phyloP scores from a whole-genome alignment of 1,140 invertebrate genomes.

The Drosophila sp. region DNA sequence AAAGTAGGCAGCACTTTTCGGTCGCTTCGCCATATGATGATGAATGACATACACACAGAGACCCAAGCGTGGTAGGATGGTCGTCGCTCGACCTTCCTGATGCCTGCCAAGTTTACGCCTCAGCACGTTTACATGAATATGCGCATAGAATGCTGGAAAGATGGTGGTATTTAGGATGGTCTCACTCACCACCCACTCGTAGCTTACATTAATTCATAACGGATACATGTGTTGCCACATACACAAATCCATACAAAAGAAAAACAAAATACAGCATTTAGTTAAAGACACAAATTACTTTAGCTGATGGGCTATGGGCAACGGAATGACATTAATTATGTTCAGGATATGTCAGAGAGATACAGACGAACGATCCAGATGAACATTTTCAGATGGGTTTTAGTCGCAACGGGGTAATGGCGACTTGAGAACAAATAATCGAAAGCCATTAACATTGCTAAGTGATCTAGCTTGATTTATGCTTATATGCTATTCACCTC shows the following conservation, averaged over 20 bases:
- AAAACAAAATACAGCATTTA: conserved; percentile 46
- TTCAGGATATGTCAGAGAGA: conserved; percentile 21
- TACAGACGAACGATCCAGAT: neutral
- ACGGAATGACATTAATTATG: conserved; percentile 42
- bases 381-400: neutral
- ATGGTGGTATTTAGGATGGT: neutral
- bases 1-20: conserved; percentile 49
- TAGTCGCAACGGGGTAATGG: neutral
- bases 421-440: conserved; percentile 14
- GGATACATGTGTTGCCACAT: conserved; percentile 41
- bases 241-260: conserved; percentile 10
- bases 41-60: conserved; percentile 18
- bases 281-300: conserved; percentile 37
- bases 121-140: conserved; percentile 28
- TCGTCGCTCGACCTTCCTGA: conserved; percentile 10
- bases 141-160: conserved; percentile 4
- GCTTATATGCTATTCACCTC: too few species aligned
- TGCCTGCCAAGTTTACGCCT: conserved; percentile 23
- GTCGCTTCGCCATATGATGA: conserved; percentile 31
- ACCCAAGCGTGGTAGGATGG: neutral
- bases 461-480: conserved; percentile 22
- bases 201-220: conserved; percentile 43
- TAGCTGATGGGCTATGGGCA: conserved; percentile 10
- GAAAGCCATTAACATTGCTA: neutral
- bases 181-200: neutral